These are phyloP conservation scores for Nycticebus coucang DNA, from an alignment of 2,113 vertebrate species.

Conservation along the genomic window DNA sequence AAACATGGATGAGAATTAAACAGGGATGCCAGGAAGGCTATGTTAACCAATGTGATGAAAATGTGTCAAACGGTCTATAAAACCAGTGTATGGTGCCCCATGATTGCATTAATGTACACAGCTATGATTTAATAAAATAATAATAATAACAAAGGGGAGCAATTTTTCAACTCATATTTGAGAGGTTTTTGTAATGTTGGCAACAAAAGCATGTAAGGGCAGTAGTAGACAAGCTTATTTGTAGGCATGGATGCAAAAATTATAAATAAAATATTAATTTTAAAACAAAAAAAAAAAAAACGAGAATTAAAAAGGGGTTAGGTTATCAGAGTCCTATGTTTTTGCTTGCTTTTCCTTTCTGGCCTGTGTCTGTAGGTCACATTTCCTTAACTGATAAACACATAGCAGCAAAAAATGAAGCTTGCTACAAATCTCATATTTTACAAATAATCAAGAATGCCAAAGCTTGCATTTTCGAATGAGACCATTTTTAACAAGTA, in stretches of 20 bases:
- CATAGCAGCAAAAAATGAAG: background rate
- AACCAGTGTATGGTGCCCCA: too few species aligned
- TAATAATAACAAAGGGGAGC: background rate
- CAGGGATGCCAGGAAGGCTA: too few species aligned
- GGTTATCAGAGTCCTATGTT: background rate
- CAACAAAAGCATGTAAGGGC: background rate
- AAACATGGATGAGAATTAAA: background rate
- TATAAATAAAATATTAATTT: background rate
- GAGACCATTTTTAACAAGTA: slow-evolving; percentile 38
- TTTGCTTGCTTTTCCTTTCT: background rate
- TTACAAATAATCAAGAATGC: slow-evolving; percentile 46
- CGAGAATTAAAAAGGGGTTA: background rate
- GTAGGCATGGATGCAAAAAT: background rate
- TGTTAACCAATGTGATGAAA: too few species aligned
- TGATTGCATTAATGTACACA: too few species aligned
- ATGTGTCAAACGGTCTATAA: too few species aligned
- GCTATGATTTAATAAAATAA: too few species aligned
- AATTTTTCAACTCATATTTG: background rate
- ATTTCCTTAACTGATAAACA: slow-evolving; percentile 11
- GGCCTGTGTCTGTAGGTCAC: background rate
- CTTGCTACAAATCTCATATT: slow-evolving; percentile 13
- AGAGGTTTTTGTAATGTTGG: background rate
- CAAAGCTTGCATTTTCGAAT: background rate
- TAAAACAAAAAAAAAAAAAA: background rate
- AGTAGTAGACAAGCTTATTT: background rate